Evolutionary conservation across 2,797 vertebrate species (phyloP), one percentile per base, ranked within the genome.

Genomic region (Oryzias sinensis): DNA sequence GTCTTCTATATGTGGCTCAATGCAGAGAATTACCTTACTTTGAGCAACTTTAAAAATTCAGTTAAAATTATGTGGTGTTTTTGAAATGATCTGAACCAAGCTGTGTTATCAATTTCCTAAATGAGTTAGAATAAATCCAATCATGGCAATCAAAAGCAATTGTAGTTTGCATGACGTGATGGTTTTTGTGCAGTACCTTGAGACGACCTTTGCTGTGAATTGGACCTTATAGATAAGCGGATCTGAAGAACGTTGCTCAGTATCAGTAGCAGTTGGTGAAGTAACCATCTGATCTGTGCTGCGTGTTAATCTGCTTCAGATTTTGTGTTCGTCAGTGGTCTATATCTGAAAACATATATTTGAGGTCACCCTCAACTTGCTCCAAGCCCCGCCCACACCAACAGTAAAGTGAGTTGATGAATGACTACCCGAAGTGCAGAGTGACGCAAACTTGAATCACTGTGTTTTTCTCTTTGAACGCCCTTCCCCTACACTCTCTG

Each of bases 391-490:
- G 51, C 52, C 47, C 69, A 54, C 70, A 70, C 65, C 57, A 24
- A 50, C 17, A 56, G 72, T 76, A 77, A 70, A 59, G 59, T 45
- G 62, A 50, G 60, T 73, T 88, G 80, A 86, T 85, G 64, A 83
- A 88, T 71, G 72, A 59, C 69, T 81, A 53, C 70, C 60, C 42
- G 20, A 52, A 66, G 43, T 66, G 66, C 66, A 71, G 74, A 68
- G 67, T 62, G 71, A 79, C 70, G 74, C 67, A 70, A 85, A 84
- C 71, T 73, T 50, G 37, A 80, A 78, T 78, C 62, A 71, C 65
- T 51, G 15, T 18, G 22, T n/a, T 44, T 70, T 52, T 68, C 20
- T 72, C 72, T 82, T 51, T 24, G 70, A 66, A 59, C 61, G 64
- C 64, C 68, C 62, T 66, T 68, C 72, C 43, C 71, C 54, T 74